Percentiles rank a stretch among this genome's conserved stretches.
Conservation (phyloP, 2,113 vertebrate species). For the Melanerpes aurifrons region DNA sequence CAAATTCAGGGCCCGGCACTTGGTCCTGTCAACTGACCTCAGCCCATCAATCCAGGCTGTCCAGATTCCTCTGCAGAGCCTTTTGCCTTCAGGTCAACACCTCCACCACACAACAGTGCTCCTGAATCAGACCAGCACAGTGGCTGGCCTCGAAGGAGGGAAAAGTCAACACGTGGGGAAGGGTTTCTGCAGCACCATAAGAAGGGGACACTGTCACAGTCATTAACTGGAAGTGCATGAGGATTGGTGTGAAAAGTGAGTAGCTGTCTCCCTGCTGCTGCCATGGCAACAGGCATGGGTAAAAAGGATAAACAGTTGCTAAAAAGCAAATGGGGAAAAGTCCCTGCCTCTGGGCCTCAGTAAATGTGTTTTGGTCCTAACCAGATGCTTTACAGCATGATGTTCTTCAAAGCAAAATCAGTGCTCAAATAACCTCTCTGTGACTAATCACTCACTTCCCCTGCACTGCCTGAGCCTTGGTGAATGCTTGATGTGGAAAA, state of each 20-base stretch:
- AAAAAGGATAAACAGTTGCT: conserved; percentile 65
- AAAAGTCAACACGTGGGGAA: not conserved
- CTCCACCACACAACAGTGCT: not conserved
- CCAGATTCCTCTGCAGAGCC: no score
- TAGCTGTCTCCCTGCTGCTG: conserved; percentile 41
- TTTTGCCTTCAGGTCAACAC: no score
- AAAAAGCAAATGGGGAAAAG: conserved; percentile 50
- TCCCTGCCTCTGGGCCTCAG: conserved; percentile 27
- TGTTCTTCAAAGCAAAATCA: conserved; percentile 52
- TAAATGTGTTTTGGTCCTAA: conserved; percentile 60
- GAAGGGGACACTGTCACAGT: not conserved
- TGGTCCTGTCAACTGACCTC: no score
- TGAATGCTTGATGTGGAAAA: not conserved
- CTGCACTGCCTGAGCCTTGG: not conserved
- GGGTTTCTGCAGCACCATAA: not conserved
- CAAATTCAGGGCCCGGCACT: no score
- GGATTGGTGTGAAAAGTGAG: not conserved
- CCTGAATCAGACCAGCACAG: not conserved
- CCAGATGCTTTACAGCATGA: not conserved
- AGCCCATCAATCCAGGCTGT: no score
- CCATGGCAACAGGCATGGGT: conserved; percentile 62
- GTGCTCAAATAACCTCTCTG: not conserved
- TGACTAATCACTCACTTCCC: conserved; percentile 33
- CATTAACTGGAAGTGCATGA: not conserved
- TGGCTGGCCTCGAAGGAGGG: not conserved